Conservation (phyloP, 2,888 invertebrate genomes). For the Lasius platythorax region DNA sequence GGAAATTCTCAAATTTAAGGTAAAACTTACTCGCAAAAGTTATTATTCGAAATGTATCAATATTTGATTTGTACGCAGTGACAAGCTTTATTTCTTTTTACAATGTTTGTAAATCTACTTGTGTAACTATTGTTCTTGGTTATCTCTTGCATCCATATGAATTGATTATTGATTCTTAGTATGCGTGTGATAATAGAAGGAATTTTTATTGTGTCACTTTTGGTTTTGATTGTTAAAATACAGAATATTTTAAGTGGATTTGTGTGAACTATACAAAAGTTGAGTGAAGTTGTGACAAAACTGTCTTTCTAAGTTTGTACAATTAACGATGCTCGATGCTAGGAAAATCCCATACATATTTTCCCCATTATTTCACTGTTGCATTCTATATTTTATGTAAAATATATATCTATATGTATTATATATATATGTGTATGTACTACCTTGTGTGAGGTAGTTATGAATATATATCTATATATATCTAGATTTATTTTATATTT, state of each 20-base stretch:
- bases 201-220: background rate
- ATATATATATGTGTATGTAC: slow-evolving; percentile 48
- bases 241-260: slow-evolving; percentile 16
- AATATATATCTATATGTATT: slow-evolving; percentile 40
- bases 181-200: slow-evolving; percentile 1
- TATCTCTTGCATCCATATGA: background rate
- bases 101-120: slow-evolving; percentile 18
- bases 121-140: background rate
- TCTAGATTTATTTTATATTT: slow-evolving; percentile 22
- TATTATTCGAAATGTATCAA: slow-evolving; percentile 34
- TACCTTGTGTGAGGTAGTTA: slow-evolving; percentile 49
- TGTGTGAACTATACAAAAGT: background rate
- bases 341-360: slow-evolving; percentile 25
- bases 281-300: background rate
- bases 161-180: slow-evolving; percentile 3
- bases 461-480: slow-evolving; percentile 49
- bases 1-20: slow-evolving; percentile 59
- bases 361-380: slow-evolving; percentile 37
- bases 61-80: background rate
- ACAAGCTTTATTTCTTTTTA: background rate
- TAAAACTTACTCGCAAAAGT: slow-evolving; percentile 49
- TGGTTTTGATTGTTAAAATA: slow-evolving; percentile 44
- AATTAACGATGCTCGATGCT: background rate
- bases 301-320: slow-evolving; percentile 48
- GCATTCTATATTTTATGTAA: slow-evolving; percentile 36